phyloP scores from a whole-genome alignment of 1,140 invertebrate species.

The Brachionus calyciflorus region DNA sequence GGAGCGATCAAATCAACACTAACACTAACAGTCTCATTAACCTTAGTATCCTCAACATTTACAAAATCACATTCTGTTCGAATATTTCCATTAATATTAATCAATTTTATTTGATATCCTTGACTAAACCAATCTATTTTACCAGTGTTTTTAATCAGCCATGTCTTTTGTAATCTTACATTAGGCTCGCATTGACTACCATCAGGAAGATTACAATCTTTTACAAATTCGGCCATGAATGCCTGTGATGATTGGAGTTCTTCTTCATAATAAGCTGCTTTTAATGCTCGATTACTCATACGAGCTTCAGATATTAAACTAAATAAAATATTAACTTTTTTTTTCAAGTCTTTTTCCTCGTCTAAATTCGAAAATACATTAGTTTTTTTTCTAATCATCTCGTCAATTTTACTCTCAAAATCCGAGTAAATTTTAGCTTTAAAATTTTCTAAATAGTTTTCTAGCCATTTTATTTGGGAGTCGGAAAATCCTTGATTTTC shows the following conservation, averaged over 20 bases:
- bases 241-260: slow-evolving; percentile 20
- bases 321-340: neutral
- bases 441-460: slow-evolving; percentile 30
- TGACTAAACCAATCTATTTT: slow-evolving; percentile 52
- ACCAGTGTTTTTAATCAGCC: slow-evolving; percentile 58
- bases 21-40: neutral
- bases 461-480: slow-evolving; percentile 14
- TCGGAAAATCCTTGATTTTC: neutral
- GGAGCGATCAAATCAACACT: slow-evolving; percentile 48
- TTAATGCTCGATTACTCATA: neutral
- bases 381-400: neutral
- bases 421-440: neutral
- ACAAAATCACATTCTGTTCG: slow-evolving; percentile 45
- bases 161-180: slow-evolving; percentile 55
- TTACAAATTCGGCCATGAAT: slow-evolving; percentile 52
- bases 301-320: neutral
- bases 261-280: slow-evolving; percentile 37
- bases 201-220: slow-evolving; percentile 57
- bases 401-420: neutral
- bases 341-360: neutral
- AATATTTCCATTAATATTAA: slow-evolving; percentile 51
- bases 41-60: neutral
- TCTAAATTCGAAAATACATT: neutral
- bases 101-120: slow-evolving; percentile 49
- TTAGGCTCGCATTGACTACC: slow-evolving; percentile 53